Conservation (phyloP, 2,113 vertebrate species). For the Ploceus nigricollis region DNA sequence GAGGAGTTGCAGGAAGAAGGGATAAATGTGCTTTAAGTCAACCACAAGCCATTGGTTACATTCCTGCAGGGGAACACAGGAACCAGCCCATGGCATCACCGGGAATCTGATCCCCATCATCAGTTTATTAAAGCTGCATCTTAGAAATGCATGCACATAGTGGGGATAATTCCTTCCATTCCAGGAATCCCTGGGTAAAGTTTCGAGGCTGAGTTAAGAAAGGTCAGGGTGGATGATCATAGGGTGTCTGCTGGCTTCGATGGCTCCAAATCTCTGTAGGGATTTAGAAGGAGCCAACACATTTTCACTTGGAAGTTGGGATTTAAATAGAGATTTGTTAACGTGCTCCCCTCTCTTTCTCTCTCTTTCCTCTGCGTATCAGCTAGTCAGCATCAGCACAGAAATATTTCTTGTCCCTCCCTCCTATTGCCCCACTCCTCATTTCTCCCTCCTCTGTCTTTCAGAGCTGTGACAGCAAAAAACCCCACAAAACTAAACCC, state of each 20-base stretch:
- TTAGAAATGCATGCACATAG: slow-evolving; percentile 57
- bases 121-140: slow-evolving; percentile 61
- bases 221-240: slow-evolving; percentile 46
- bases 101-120: slow-evolving; percentile 53
- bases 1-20: slow-evolving; percentile 43
- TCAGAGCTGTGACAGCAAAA: not conserved
- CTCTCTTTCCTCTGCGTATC: not conserved
- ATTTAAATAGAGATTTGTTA: slow-evolving; percentile 21
- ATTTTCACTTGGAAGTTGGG: slow-evolving; percentile 61
- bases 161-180: slow-evolving; percentile 58
- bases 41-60: slow-evolving; percentile 14
- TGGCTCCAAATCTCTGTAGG: slow-evolving; percentile 28
- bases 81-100: slow-evolving; percentile 30
- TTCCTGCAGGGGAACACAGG: slow-evolving; percentile 18
- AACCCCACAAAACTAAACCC: not conserved
- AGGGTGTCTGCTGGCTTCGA: slow-evolving; percentile 26
- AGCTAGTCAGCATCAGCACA: not conserved
- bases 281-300: slow-evolving; percentile 63
- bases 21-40: slow-evolving; percentile 2
- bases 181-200: slow-evolving; percentile 43
- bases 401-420: not conserved
- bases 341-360: not conserved
- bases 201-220: slow-evolving; percentile 51
- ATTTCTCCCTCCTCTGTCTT: not conserved
- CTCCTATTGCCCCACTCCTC: not conserved